Base-by-base conservation (phyloP, 2,113 vertebrate species). In the Corythornis madagascariensis region DNA sequence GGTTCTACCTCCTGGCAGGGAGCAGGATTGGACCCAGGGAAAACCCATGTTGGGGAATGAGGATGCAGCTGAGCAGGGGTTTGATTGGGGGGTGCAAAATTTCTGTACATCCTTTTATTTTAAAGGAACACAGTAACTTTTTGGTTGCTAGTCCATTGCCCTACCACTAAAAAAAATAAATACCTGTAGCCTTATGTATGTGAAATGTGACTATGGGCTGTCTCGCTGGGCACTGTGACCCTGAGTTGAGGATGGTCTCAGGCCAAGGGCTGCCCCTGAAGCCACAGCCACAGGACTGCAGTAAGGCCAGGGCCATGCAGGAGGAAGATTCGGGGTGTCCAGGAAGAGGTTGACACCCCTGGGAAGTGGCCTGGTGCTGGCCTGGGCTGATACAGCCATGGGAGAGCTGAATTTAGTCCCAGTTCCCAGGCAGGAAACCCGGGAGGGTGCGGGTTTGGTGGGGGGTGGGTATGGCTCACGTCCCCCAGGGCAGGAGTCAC, bases 251-350 rank as follows among this genome's bases (percentile, higher is more conserved):
- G 76, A 83, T 4, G 52, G 38, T 6, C 33, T 19, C n/a, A 0
- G 31, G 70, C 55, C 1, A 5, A 67, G 63, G 77, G 35, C 33
- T 31, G 16, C 43, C 20, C 4, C 50, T 2, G 0, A 26, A 22
- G 4, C 13, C 25, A 11, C 52, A 28, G 12, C 7, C 1, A 0
- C 43, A 26, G 50, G 13, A 53, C 38, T 1, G 0, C 3, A 5
- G 31, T 1, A 2, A 21, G 38, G 38, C 47, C 3, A 3, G 14
- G 7, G 13, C 19, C 0, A 0, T 0, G 2, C 0, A 0, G 22
- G 38, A 38, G n/a, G 71, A 29, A 61, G 88, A 13, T 63, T 25
- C 67, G 80, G 48, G 9, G 43, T 13, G 40, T 15, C 59, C 48
- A 60, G 80, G 69, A 80, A 69, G 56, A 57, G 3, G 6, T 2